phyloP scores from a whole-genome alignment of 2,113 vertebrate species.

The Ovibos moschatus region DNA sequence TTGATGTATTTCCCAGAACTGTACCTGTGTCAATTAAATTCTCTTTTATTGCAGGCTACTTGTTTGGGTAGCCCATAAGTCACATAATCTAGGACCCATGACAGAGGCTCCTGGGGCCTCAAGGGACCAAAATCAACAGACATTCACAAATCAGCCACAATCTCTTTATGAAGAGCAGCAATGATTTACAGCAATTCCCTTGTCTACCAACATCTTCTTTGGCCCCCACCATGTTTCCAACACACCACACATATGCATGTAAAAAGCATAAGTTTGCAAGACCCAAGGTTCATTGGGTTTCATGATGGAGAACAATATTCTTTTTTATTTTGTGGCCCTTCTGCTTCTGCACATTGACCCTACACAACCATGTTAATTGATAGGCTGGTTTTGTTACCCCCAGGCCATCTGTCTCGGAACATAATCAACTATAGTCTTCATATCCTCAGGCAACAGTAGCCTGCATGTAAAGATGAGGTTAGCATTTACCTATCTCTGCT shows the following conservation, averaged over 20 bases:
- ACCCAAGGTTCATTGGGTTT: not conserved
- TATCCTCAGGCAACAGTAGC: not conserved
- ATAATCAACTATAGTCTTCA: not conserved
- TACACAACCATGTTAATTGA: not conserved
- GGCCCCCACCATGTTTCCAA: not conserved
- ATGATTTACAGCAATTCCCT: not conserved
- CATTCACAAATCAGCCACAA: not conserved
- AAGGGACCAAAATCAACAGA: not conserved
- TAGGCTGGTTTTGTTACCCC: not conserved
- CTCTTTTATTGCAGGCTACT: not conserved
- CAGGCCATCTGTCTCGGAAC: not conserved
- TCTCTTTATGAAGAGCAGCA: not conserved
- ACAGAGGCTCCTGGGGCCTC: not conserved
- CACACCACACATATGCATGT: not conserved
- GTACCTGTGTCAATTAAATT: not conserved
- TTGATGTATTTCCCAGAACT: constrained; percentile 53
- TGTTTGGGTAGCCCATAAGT: not conserved
- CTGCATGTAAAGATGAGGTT: not conserved
- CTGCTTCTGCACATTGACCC: not conserved
- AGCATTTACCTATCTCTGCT: not conserved
- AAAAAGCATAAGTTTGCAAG: not conserved
- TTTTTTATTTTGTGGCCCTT: not conserved
- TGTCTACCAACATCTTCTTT: not conserved
- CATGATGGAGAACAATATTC: not conserved
- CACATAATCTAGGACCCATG: not conserved